A percentile compares a stretch with the other conserved stretches of the same genome.
These are phyloP conservation scores for Agonum fuliginosum DNA, from an alignment of 2,888 invertebrate genomes.

Conservation along the genomic window DNA sequence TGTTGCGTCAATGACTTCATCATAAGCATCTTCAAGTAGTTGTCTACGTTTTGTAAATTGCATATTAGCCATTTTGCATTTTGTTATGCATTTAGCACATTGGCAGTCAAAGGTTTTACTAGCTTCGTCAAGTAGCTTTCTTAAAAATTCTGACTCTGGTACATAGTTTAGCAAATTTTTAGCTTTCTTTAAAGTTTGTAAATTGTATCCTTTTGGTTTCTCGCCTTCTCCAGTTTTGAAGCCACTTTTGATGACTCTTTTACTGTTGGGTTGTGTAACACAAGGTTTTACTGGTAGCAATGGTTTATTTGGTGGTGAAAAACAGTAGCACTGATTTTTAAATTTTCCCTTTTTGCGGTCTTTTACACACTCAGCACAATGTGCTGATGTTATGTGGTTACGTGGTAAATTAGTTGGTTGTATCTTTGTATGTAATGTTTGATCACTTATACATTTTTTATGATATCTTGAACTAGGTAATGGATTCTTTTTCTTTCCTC, in stretches of 20 bases:
- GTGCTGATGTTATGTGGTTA: neutral
- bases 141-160: slow-evolving; percentile 43
- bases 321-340: slow-evolving; percentile 50
- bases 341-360: neutral
- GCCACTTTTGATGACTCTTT: neutral
- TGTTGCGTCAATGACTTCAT: no score
- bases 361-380: neutral
- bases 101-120: slow-evolving; percentile 9
- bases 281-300: slow-evolving; percentile 33
- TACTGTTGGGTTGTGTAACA: neutral
- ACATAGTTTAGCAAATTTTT: slow-evolving; percentile 25
- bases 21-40: slow-evolving; percentile 33
- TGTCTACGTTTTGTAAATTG: slow-evolving; percentile 26
- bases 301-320: slow-evolving; percentile 4
- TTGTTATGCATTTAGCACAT: slow-evolving; percentile 16
- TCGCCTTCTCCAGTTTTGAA: neutral
- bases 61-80: slow-evolving; percentile 17
- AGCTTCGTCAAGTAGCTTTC: slow-evolving; percentile 18
- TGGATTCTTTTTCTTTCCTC: neutral
- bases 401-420: neutral
- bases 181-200: slow-evolving; percentile 23
- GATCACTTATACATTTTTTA: neutral
- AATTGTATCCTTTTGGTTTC: neutral
- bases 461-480: slow-evolving; percentile 12
- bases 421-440: slow-evolving; percentile 1